Evolutionary conservation across 2,888 invertebrate species (phyloP), one percentile per base, ranked within the genome.

Genomic region (Smittia aterrima): DNA sequence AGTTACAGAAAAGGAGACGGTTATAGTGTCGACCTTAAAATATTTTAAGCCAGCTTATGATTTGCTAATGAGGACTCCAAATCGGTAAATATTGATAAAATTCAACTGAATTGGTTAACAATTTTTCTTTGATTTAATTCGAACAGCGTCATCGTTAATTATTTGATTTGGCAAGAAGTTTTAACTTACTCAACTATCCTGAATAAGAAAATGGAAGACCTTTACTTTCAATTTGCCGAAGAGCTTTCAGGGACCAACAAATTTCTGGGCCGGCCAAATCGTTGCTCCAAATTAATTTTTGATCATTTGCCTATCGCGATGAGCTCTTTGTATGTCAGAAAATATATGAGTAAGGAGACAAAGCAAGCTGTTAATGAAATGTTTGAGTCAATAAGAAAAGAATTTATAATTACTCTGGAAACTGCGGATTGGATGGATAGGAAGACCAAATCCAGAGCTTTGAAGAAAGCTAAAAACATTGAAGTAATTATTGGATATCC

Each of bases 381-480:
- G 85, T 87, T 87, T 0, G 77, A 79, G 40, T 85, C 87, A 76
- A 86, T 90, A 74, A 81, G 85, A 75, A 84, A 86, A 75, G 91
- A 95, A 77, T 96, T 96, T 84, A 76, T 88, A 91, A 78, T 93
- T 96, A 27, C 82, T 96, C 74, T 85, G 87, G 18, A 86, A 89
- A 75, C n/a, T n/a, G 90, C 96, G 11, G 91, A 92, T 64, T 98
- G 97, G 97, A 97, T 98, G 97, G 96, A 97, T 80, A 88, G 88
- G 0, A 83, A 85, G 77, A 97, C 97, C 0, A 89, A 90, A 66
- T 82, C 85, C 76, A 88, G 89, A 74, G 95, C 94, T 0, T 81
- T 93, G 75, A 88, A 90, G 75, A 95, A 95, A 80, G 90, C 93
- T 0, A 87, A 88, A 75, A 86, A 90, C 0, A 96, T 97, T 91